Base-by-base conservation (phyloP, 2,888 invertebrate species). In the Tetragonula carbonaria region DNA sequence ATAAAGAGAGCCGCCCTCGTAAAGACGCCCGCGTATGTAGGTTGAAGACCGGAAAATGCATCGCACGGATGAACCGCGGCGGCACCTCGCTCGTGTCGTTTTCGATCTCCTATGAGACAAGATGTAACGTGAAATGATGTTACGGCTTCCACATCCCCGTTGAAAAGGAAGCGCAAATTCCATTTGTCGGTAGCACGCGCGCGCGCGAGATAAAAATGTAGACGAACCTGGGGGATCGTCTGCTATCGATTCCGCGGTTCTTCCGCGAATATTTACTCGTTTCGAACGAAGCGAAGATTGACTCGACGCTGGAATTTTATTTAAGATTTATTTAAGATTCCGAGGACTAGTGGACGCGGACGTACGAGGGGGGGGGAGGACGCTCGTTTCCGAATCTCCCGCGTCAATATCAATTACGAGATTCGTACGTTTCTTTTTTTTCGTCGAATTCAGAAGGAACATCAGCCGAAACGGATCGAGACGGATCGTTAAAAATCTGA, bases 141-240 rank as follows among this genome's bases (percentile, higher is more conserved):
- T 85, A 85, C 80, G 85, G 80, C 85, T 80, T 85, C 85, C 80
- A 72, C 77, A 53, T 85, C 45, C 59, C 75, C 62, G 65, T 85
- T 74, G 85, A 76, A 85, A 80, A 72, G 85, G 77, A 85, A 78
- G 77, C 75, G 75, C 75, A 76, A 84, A 85, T 85, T 85, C 85
- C 85, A 85, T 85, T 85, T 85, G 73, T 79, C 72, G 55, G 33
- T 59, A 50, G 51, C 59, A n/a, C 38, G 38, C 5, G 6, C 38
- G 4, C 4, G 38, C 53, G 68, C 65, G 79, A 80, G 45, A 80
- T 79, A 71, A 84, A 80, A 67, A 74, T 50, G 79, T 59, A 57
- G 73, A 51, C 23, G 79, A 84, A 65, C 73, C 72, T 51, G 50
- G 57, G 70, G 74, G 68, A 78, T 79, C 45, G 68, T 50, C 28